Base-by-base conservation (phyloP, 2,888 invertebrate species). In the Dolomedes plantarius region DNA sequence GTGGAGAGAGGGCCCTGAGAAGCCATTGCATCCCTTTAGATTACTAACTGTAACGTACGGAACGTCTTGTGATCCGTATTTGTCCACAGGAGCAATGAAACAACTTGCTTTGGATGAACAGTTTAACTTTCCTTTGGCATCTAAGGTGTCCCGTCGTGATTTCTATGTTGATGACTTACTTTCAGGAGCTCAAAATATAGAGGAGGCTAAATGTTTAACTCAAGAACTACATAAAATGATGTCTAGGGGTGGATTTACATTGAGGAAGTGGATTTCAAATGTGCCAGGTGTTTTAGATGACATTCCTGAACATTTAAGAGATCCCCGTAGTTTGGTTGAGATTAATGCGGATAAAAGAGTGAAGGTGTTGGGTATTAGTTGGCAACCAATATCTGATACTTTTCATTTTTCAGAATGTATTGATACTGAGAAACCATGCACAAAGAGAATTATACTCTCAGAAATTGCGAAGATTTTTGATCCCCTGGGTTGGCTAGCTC, bases 371-470 rank as follows among this genome's bases (percentile, higher is more conserved):
- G 73, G 62, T 6, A 36, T 62, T 29, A 1, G 62, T 0, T 64
- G 62, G 39, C 3, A 36, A 7, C 28, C 36, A 2, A 11, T 9
- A 2, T 1, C 56, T 36, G 73, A 62, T 36, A 27, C 9, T 6
- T 36, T 74, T 32, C 23, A 1, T 13, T 74, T 27, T 23, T 19
- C 19, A 11, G 13, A 74, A 23, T 32, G 56, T 1, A 3, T 56
- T 7, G 11, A 36, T 5, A 11, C 16, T 2, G 36, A 64, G 28
- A 16, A 0, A 1, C 0, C 0, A 3, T 27, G 16, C 9, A 62
- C 74, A 11, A 74, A 74, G 23, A 32, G 74, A 36, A 36, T 32
- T 6, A 28, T 74, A n/a, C 27, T 74, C 13, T 62, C 62, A 36
- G 11, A n/a, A 13, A 62, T 74, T 6, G 36, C 39, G 6, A 36